These are phyloP conservation scores for Calyptomena viridis DNA, from an alignment of 2,113 vertebrate genomes.

Conservation along the genomic window DNA sequence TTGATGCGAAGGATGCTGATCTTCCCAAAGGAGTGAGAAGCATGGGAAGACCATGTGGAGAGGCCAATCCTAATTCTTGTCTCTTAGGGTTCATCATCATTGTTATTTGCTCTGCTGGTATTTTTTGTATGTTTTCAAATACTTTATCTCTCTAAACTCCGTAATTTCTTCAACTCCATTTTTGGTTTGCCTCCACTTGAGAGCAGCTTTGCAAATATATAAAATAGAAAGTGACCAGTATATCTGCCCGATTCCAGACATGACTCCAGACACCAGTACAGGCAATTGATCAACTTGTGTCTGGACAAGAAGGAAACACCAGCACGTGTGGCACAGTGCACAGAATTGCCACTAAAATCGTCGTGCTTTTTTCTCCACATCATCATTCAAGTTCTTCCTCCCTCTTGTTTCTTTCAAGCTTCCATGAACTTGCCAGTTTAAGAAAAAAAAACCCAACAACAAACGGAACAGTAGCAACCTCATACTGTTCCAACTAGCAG, in stretches of 20 bases:
- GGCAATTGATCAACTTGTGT: background rate
- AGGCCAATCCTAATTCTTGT: background rate
- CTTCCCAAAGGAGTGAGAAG: background rate
- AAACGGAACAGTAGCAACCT: background rate
- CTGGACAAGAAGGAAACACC: background rate
- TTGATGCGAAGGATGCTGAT: background rate
- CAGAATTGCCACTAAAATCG: background rate
- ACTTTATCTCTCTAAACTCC: background rate
- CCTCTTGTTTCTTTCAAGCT: background rate
- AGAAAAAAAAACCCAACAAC: background rate
- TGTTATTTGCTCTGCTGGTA: background rate
- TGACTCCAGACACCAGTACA: background rate
- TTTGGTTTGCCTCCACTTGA: background rate
- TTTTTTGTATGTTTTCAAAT: background rate
- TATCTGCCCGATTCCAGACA: background rate
- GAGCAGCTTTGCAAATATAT: background rate
- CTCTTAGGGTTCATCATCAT: background rate
- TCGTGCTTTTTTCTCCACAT: background rate
- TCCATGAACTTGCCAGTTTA: background rate
- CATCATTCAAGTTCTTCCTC: background rate
- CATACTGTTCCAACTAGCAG: background rate
- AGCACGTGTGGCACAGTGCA: rapidly evolving
- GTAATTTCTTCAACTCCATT: background rate
- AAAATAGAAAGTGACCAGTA: background rate
- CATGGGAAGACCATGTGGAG: background rate